Base-by-base conservation (phyloP, 1,140 invertebrate species). In the Chymomyza costata region DNA sequence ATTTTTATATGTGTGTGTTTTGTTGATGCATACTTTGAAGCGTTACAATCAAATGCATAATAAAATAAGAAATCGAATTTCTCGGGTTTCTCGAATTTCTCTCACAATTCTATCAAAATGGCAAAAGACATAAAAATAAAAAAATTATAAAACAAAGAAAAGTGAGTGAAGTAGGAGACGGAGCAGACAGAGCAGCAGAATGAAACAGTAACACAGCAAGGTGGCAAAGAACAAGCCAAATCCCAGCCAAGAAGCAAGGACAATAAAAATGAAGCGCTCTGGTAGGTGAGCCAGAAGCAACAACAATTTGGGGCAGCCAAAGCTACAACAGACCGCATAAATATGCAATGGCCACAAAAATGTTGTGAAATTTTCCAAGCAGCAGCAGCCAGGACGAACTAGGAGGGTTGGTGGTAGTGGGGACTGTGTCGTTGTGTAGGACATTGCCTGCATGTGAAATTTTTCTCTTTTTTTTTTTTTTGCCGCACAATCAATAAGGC, bases 41-140 rank as follows among this genome's bases (percentile, higher is more conserved):
- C 34, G 38, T 54, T 32, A 57, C 45, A 52, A 73, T 66, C 58
- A 50, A 73, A 53, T 73, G 48, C 52, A 43, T 62, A 63, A 67
- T 63, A 54, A 58, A 73, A 58, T 44, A 48, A 55, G 38, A 44
- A 39, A 55, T 55, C 44, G 51, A 59, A n/a, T n/a, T n/a, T n/a
- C n/a, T n/a, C n/a, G n/a, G n/a, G n/a, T n/a, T 59, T 40, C 30
- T 50, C 54, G 43, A 53, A 54, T 34, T 13, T 46, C 32, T 34
- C 52, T 16, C 34, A 19, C 14, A 39, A 28, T 19, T 40, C 25
- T 39, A 15, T 43, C 38, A 32, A 21, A 1, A 14, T 13, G 39
- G 31, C 3, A 41, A 15, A 11, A 41, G 30, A 25, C 15, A 10
- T 8, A 15, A 35, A 30, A n/a, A 10, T 5, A 31, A 18, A 16